Percentiles rank a stretch among this genome's conserved stretches.
phyloP scores from a whole-genome alignment of 2,113 vertebrate genomes.

The Anolis carolinensis region DNA sequence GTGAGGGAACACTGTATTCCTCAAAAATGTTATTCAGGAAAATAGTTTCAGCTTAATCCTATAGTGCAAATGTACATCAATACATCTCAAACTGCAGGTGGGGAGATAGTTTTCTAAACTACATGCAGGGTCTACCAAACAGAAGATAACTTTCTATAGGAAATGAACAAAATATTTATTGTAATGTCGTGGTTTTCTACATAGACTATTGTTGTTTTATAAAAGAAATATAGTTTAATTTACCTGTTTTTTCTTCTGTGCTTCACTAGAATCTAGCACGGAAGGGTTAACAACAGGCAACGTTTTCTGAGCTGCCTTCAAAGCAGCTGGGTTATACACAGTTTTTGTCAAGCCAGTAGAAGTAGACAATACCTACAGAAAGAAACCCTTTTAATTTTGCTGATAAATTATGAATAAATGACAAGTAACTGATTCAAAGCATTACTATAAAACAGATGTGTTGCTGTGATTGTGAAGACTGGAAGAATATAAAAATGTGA shows the following conservation, averaged over 20 bases:
- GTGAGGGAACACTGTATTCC: no score
- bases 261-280: conserved; percentile 83
- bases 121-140: conserved; percentile 18
- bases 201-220: conserved; percentile 47
- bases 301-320: conserved; percentile 90
- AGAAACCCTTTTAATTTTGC: conserved; percentile 72
- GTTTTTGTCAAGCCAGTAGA: conserved; percentile 97
- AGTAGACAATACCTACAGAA: conserved; percentile 91
- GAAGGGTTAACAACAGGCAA: conserved; percentile 74
- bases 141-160: conserved; percentile 15
- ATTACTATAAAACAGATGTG: conserved; percentile 12
- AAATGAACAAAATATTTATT: conserved; percentile 36
- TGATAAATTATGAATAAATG: conserved; percentile 46
- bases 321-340: conserved; percentile 94
- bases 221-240: conserved; percentile 62
- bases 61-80: neutral
- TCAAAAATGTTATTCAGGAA: neutral
- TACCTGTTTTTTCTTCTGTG: conserved; percentile 95
- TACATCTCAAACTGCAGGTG: neutral
- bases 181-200: conserved; percentile 42
- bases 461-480: conserved; percentile 21
- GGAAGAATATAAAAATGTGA: neutral
- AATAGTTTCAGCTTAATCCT: neutral
- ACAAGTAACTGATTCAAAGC: conserved; percentile 48
- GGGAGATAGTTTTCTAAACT: neutral